Conservation (phyloP, 2,888 invertebrate genomes). For the Theodoxus fluviatilis region DNA sequence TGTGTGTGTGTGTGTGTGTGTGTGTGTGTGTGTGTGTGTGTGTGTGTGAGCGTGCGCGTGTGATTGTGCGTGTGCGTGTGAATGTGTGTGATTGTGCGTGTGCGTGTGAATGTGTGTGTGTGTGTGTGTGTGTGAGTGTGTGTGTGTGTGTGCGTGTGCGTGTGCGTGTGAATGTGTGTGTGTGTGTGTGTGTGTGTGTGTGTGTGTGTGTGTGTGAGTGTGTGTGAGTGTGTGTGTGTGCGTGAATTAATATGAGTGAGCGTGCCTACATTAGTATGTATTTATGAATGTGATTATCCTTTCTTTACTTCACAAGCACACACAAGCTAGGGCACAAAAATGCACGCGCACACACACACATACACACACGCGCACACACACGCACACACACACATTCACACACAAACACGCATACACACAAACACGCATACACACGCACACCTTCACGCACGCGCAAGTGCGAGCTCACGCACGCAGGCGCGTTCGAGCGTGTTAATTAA, state of each 20-base stretch:
- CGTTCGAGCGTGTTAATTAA: too few relatives aligned
- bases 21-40: conserved; percentile 21
- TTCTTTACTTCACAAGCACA: too few relatives aligned
- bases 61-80: neutral
- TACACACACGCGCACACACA: too few relatives aligned
- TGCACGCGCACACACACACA: too few relatives aligned
- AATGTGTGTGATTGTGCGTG: neutral
- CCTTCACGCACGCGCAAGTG: too few relatives aligned
- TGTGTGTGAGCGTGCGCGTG: neutral
- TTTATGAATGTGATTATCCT: neutral
- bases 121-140: conserved; percentile 4
- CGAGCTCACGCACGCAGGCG: too few relatives aligned
- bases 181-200: neutral
- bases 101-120: conserved; percentile 4
- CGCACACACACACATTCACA: too few relatives aligned
- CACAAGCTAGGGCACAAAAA: too few relatives aligned
- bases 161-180: neutral
- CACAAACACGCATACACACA: too few relatives aligned
- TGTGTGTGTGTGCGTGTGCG: conserved; percentile 9
- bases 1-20: conserved; percentile 17
- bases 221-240: conserved; percentile 4
- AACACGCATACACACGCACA: too few relatives aligned
- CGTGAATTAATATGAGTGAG: neutral
- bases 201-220: neutral
- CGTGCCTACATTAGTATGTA: neutral